Base-by-base conservation (phyloP, 2,888 invertebrate species). In the Pycnomerus fuliginosus region DNA sequence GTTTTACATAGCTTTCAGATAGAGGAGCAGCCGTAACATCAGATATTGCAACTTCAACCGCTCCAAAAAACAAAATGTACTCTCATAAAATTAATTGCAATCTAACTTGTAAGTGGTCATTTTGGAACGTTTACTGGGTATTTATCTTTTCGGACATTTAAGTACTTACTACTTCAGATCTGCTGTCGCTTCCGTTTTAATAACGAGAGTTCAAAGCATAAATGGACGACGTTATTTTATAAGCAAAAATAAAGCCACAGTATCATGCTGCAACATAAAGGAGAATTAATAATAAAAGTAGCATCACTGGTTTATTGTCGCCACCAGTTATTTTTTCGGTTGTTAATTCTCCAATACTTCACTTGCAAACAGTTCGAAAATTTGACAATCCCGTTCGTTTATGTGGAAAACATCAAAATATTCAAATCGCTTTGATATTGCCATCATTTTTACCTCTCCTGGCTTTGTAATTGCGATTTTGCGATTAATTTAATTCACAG, bases 11-110 rank as follows among this genome's bases (percentile, higher is more conserved):
- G n/a, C n/a, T n/a, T n/a, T n/a, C n/a, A n/a, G n/a, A n/a, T n/a
- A n/a, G n/a, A n/a, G 33, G 24, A 12, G 24, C 33, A 34, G 24
- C 24, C 14, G 24, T 34, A 35, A 35, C 25, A 36, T 28, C 28
- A 36, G 28, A 36, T 36, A 16, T 27, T 36, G 28, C 13, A 16
- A 17, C n/a, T 31, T 17, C 25, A 27, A 16, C 24, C 14, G 3
- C 16, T 35, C 16, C 14, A n/a, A 35, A 25, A 34, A 35, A 35
- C 31, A 7, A 23, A 35, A 35, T 36, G 17, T 25, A 25, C 28
- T 27, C 14, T 28, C 12, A 36, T 36, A 28, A 36, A 36, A 36
- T 13, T 27, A 36, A 36, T 36, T 36, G 28, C 28, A 27, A 7
- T 16, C 28, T 16, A 27, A 35, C 13, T 31, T 31, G 8, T 3